phyloP scores from a whole-genome alignment of 2,797 vertebrate genomes.

The Siniperca undulata region DNA sequence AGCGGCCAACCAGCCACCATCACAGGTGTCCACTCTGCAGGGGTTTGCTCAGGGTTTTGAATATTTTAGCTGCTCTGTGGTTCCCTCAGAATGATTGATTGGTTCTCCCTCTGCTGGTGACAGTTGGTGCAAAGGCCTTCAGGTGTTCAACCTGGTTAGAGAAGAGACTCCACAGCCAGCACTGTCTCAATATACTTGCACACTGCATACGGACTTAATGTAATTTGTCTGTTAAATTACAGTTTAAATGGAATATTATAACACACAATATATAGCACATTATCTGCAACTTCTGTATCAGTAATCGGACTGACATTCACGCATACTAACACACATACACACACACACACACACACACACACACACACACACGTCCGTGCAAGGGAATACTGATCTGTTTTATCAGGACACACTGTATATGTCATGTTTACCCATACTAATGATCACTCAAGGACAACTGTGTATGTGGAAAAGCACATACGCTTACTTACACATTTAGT shows the following conservation, averaged over 20 bases:
- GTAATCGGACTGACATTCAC: not conserved
- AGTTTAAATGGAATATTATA: not conserved
- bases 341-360: not conserved
- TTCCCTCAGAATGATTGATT: conserved; percentile 72
- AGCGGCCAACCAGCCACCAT: conserved; percentile 49
- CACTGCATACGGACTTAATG: not conserved
- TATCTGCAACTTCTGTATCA: not conserved
- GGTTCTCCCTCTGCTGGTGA: conserved; percentile 59
- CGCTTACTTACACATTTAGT: not conserved
- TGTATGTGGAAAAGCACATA: not conserved
- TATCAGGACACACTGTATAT: not conserved
- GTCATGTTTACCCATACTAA: not conserved
- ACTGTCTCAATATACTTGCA: not conserved
- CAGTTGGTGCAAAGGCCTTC: conserved; percentile 47
- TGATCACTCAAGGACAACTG: conserved; percentile 5
- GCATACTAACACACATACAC: not conserved
- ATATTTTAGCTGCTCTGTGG: conserved; percentile 56
- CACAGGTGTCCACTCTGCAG: conserved; percentile 65
- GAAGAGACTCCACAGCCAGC: not conserved
- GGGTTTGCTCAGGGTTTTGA: conserved; percentile 51
- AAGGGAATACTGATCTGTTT: conserved; percentile 13
- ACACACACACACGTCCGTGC: not conserved
- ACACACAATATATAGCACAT: not conserved
- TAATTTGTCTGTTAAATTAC: not conserved
- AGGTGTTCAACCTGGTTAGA: conserved; percentile 43